These are phyloP conservation scores for Eurosta solidaginis DNA, from an alignment of 1,140 invertebrate genomes.

Conservation along the genomic window DNA sequence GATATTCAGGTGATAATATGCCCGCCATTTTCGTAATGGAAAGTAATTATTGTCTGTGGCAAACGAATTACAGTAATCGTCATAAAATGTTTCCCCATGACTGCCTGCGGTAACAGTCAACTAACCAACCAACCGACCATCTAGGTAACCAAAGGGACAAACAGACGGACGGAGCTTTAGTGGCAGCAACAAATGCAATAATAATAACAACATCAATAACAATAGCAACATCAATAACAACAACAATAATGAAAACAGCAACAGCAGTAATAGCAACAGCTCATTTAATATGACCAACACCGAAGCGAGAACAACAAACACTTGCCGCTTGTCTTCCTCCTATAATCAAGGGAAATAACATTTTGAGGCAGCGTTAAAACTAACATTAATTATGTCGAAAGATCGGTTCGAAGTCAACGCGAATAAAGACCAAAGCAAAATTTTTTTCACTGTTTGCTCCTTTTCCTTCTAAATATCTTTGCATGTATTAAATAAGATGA, in stretches of 20 bases:
- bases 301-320: conserved; percentile 13
- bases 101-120: conserved; percentile 50
- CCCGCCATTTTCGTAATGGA: conserved; percentile 60
- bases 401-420: conserved; percentile 24
- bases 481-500: neutral
- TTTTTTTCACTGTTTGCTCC: neutral
- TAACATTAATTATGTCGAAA: conserved; percentile 59
- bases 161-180: neutral
- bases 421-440: conserved; percentile 30
- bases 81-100: conserved; percentile 60
- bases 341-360: conserved; percentile 61
- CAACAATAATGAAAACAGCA: neutral
- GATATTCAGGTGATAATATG: conserved; percentile 61
- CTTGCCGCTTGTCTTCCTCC: conserved; percentile 41
- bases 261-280: neutral
- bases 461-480: neutral
- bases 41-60: conserved; percentile 60
- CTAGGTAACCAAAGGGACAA: neutral
- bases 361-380: conserved; percentile 60
- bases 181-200: neutral
- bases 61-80: conserved; percentile 60
- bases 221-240: conserved; percentile 10
- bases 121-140: conserved; percentile 32
- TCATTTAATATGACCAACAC: neutral
- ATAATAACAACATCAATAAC: neutral